Conservation (phyloP, 2,888 invertebrate genomes). For the Pterostichus niger region DNA sequence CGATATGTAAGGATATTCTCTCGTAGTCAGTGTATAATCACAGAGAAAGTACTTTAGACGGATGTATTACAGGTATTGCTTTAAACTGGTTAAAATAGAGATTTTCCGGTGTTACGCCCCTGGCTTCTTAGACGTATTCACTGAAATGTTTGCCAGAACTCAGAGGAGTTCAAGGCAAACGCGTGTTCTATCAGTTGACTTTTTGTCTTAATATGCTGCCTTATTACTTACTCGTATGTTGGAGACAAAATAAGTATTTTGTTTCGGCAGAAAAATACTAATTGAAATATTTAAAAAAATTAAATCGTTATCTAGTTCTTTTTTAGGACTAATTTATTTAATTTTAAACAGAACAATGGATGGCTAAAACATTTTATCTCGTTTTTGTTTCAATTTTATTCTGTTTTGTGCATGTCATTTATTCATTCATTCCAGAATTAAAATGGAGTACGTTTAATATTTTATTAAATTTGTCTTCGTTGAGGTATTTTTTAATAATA, state of each 20-base stretch:
- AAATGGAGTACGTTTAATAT: too few relatives aligned
- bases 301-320: neutral
- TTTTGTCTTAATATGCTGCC: conserved; percentile 4
- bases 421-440: too few relatives aligned
- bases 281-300: too few relatives aligned
- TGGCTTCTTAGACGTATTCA: conserved; percentile 39
- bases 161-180: conserved; percentile 64
- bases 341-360: too few relatives aligned
- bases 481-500: neutral
- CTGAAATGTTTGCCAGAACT: conserved; percentile 22
- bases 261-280: too few relatives aligned
- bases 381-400: too few relatives aligned
- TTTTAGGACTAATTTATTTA: too few relatives aligned
- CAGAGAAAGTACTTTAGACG: conserved; percentile 17
- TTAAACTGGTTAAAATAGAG: neutral
- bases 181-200: conserved; percentile 38
- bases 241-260: neutral
- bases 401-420: too few relatives aligned
- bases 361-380: too few relatives aligned
- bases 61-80: neutral
- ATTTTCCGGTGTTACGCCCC: conserved; percentile 39
- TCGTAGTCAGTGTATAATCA: conserved; percentile 18
- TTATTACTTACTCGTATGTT: neutral
- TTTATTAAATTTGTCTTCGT: neutral
- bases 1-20: neutral